Percentiles rank a stretch among this genome's conserved stretches.
phyloP scores from a whole-genome alignment of 2,797 vertebrate species.

The Pseudochaenichthys georgianus region DNA sequence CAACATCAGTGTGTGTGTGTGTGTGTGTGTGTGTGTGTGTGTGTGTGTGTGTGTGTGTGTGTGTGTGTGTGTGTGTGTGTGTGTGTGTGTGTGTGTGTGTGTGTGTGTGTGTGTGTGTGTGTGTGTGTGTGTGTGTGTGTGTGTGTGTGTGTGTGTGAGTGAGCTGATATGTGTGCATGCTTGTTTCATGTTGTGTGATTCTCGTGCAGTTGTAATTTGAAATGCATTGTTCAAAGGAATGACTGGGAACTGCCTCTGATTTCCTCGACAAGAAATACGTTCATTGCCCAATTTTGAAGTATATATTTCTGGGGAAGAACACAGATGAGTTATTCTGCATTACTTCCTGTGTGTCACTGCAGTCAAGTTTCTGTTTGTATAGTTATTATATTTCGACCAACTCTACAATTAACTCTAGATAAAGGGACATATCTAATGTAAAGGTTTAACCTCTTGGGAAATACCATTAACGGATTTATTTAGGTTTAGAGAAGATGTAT shows the following conservation, averaged over 20 bases:
- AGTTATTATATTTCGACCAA: neutral
- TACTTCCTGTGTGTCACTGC: neutral
- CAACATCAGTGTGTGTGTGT: constrained; percentile 50
- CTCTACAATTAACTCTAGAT: neutral
- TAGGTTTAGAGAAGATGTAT: neutral
- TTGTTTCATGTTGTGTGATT: constrained; percentile 7
- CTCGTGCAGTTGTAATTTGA: constrained; percentile 32
- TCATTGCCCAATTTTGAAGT: neutral
- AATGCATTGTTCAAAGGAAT: constrained; percentile 8
- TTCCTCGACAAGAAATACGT: neutral
- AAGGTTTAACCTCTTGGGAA: constrained; percentile 13
- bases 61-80: too few relatives aligned
- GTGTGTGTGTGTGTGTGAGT: constrained; percentile 27
- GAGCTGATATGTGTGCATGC: constrained; percentile 39
- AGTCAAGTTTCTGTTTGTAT: constrained; percentile 17
- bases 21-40: constrained; percentile 32
- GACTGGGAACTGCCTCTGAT: neutral
- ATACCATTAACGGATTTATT: neutral
- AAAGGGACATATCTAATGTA: neutral
- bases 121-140: constrained; percentile 47
- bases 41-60: constrained; percentile 37
- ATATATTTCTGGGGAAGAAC: neutral
- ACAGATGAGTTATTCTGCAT: neutral
- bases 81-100: too few relatives aligned
- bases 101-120: constrained; percentile 38